Evolutionary conservation across 2,888 invertebrate genomes (phyloP).

Genomic region (Microctonus brassicae): DNA sequence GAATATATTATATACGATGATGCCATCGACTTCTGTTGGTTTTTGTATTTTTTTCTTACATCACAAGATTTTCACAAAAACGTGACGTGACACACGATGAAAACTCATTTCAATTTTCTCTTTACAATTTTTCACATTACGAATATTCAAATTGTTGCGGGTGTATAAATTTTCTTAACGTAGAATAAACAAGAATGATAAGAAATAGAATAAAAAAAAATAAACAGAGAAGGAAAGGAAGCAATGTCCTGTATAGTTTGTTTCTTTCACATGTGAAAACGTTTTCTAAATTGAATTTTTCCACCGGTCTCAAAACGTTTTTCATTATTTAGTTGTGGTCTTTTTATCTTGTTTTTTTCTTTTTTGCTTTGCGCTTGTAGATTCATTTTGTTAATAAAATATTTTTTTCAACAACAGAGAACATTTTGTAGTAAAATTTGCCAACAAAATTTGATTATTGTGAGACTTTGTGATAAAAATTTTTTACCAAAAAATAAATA

Average conservation of each 20-base stretch:
- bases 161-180: background rate
- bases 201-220: background rate
- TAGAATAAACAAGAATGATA: background rate
- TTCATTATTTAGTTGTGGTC: slow-evolving; percentile 62
- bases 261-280: background rate
- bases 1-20: slow-evolving; percentile 55
- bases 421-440: too few relatives aligned
- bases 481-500: too few relatives aligned
- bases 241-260: background rate
- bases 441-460: too few relatives aligned
- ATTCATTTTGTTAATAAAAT: slow-evolving; percentile 52
- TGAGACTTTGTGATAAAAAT: too few relatives aligned
- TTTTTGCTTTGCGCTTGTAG: slow-evolving; percentile 64
- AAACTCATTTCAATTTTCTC: background rate
- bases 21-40: slow-evolving; percentile 25
- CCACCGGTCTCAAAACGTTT: slow-evolving; percentile 53
- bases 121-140: slow-evolving; percentile 19
- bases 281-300: slow-evolving; percentile 62
- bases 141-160: background rate
- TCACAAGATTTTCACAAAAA: slow-evolving; percentile 6
- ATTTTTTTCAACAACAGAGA: slow-evolving; percentile 35
- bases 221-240: slow-evolving; percentile 12
- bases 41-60: slow-evolving; percentile 22
- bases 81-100: background rate
- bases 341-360: slow-evolving; percentile 54